Conservation (phyloP, 2,113 vertebrate genomes). For the Seriola rivoliana region DNA sequence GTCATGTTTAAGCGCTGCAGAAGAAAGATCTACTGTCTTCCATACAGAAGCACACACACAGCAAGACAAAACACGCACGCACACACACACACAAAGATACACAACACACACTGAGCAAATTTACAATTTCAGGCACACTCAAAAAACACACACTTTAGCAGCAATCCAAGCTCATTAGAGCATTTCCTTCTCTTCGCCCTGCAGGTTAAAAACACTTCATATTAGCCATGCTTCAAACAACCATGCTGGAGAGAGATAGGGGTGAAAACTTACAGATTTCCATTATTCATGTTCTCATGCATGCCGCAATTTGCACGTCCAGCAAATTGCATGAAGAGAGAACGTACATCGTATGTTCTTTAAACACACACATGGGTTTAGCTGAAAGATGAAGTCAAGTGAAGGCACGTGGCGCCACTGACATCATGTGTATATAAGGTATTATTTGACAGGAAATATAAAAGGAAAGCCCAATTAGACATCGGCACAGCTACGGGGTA, state of each 20-base stretch:
- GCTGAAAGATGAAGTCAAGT: slow-evolving; percentile 54
- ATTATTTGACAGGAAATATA: slow-evolving; percentile 39
- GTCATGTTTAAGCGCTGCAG: slow-evolving; percentile 29
- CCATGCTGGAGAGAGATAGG: slow-evolving; percentile 31
- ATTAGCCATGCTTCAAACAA: slow-evolving; percentile 60
- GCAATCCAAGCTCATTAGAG: slow-evolving; percentile 67
- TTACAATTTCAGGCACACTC: slow-evolving; percentile 5
- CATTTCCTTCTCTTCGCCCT: slow-evolving; percentile 44
- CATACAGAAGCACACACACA: neutral
- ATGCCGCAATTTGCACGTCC: slow-evolving; percentile 48
- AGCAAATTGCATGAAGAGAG: slow-evolving; percentile 15
- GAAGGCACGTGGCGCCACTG: slow-evolving; percentile 17
- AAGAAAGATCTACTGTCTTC: slow-evolving; percentile 13
- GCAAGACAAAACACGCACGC: slow-evolving; percentile 33
- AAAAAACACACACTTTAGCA: slow-evolving; percentile 51
- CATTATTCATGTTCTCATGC: slow-evolving; percentile 58
- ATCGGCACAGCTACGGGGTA: slow-evolving; percentile 10
- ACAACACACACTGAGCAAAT: slow-evolving; percentile 15
- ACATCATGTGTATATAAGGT: slow-evolving; percentile 34
- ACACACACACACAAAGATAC: slow-evolving; percentile 14
- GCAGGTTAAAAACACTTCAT: slow-evolving; percentile 70
- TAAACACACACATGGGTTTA: slow-evolving; percentile 55
- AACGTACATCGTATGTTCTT: slow-evolving; percentile 36
- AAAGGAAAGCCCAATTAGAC: slow-evolving; percentile 51
- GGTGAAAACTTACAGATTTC: slow-evolving; percentile 48